Base-by-base conservation (phyloP, 2,797 vertebrate genomes). In the Muraenolepis orangiensis region DNA sequence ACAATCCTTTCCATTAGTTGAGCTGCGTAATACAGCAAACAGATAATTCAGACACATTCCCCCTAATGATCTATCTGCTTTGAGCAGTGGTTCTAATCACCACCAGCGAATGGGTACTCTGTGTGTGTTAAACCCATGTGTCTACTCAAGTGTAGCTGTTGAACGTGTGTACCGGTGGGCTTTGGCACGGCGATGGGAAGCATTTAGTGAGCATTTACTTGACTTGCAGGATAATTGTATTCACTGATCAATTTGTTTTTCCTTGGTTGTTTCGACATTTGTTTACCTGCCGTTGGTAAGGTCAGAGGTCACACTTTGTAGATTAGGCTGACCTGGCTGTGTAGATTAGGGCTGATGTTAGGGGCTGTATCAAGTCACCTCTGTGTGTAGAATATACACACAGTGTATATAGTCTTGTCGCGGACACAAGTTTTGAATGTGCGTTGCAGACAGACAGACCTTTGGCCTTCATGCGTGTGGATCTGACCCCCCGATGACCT, bases 401-500 rank as follows among this genome's bases (percentile, higher is more conserved):
- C n/a, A n/a, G n/a, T n/a, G n/a, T n/a, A n/a, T n/a, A n/a, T n/a
- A 75, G 78, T 83, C 64, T 23, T 28, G 64, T n/a, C 64, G 10
- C 28, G 7, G 67, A 34, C 69, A 36, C 32, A 28, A 29, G 36
- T 40, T 28, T 34, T 40, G 28, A 29, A 42, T 46, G 16, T 71
- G 74, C 28, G 32, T 69, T 31, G 10, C 69, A 71, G 75, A 74
- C 69, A 71, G 75, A 74, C 80, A 87, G 91, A 93, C 88, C 92
- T 90, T 78, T 91, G 88, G 74, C 88, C 86, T 87, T 72, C 74
- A 40, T 78, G 85, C 87, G 77, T 85, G 80, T 78, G 78, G 82
- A 85, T 82, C 83, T 88, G 93, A 92, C 91, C 90, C 85, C 84
- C 83, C 80, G 74, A 85, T 88, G 85, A 90, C 86, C 90, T 20